phyloP scores from a whole-genome alignment of 2,888 invertebrate genomes.

The Platycnemis pennipes region DNA sequence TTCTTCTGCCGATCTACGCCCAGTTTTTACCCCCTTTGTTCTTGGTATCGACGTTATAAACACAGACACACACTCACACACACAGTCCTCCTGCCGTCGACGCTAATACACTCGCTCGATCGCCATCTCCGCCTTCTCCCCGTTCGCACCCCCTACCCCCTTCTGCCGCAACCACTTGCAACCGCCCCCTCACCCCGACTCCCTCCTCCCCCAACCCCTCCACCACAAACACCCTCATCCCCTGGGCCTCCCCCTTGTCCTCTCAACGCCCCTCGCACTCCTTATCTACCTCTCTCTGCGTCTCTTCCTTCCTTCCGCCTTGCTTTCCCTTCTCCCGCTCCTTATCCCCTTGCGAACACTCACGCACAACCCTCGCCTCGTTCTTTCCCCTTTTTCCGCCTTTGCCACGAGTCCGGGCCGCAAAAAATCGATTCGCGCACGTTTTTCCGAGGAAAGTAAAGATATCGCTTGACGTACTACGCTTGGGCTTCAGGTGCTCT shows the following conservation, averaged over 20 bases:
- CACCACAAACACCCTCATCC: not conserved
- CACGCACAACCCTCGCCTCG: not conserved
- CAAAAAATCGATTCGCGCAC: not conserved
- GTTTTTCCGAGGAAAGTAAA: not conserved
- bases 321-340: not conserved
- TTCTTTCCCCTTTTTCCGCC: no score
- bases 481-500: no score
- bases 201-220: not conserved
- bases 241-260: not conserved
- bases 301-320: not conserved
- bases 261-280: no score
- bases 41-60: conserved; percentile 61
- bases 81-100: not conserved
- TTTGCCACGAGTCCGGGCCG: not conserved
- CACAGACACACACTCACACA: not conserved
- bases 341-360: not conserved
- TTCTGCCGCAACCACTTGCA: not conserved
- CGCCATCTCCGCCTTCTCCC: not conserved
- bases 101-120: conserved; percentile 2
- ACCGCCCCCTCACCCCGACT: not conserved
- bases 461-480: no score
- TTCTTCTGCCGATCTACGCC: not conserved
- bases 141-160: not conserved
- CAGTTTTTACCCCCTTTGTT: conserved; percentile 54
- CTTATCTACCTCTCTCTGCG: not conserved